Percentiles rank a stretch among this genome's conserved stretches.
phyloP scores from a whole-genome alignment of 2,888 invertebrate genomes.

The Macaria notata region DNA sequence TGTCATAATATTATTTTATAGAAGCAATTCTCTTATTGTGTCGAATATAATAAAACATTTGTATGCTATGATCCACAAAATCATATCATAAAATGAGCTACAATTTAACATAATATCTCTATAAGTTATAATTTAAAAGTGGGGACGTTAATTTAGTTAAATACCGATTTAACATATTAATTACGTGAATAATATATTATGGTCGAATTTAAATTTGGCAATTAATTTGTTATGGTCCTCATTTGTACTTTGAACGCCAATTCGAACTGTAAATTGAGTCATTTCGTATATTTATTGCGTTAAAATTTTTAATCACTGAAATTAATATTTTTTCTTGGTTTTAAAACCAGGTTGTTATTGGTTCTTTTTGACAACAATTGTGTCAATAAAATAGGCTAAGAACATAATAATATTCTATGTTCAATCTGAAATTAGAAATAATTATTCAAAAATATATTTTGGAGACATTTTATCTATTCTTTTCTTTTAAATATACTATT shows the following conservation, averaged over 20 bases:
- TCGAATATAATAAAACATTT: slow-evolving; percentile 3
- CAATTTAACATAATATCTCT: slow-evolving; percentile 25
- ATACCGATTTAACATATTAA: slow-evolving; percentile 28
- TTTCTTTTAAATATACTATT: too few species aligned
- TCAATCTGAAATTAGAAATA: too few species aligned
- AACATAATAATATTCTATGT: too few species aligned
- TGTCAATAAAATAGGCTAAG: too few species aligned
- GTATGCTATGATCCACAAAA: slow-evolving; percentile 1
- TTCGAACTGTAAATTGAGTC: slow-evolving; percentile 1
- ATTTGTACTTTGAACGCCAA: slow-evolving; percentile 19
- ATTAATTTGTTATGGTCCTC: slow-evolving; percentile 9
- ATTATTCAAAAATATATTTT: too few species aligned
- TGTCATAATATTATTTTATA: neutral
- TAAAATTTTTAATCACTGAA: too few species aligned
- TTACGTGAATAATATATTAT: slow-evolving; percentile 25
- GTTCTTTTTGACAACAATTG: too few species aligned
- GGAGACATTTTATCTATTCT: too few species aligned
- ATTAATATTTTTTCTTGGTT: too few species aligned
- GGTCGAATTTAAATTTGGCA: slow-evolving; percentile 21
- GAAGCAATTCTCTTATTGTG: slow-evolving; percentile 2
- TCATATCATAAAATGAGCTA: neutral
- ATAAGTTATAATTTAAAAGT: slow-evolving; percentile 34
- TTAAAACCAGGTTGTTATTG: too few species aligned
- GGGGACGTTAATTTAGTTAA: slow-evolving; percentile 31
- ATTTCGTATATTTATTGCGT: too few species aligned